Evolutionary conservation across 2,113 vertebrate species (phyloP).

Genomic region (Aphyosemion australe): DNA sequence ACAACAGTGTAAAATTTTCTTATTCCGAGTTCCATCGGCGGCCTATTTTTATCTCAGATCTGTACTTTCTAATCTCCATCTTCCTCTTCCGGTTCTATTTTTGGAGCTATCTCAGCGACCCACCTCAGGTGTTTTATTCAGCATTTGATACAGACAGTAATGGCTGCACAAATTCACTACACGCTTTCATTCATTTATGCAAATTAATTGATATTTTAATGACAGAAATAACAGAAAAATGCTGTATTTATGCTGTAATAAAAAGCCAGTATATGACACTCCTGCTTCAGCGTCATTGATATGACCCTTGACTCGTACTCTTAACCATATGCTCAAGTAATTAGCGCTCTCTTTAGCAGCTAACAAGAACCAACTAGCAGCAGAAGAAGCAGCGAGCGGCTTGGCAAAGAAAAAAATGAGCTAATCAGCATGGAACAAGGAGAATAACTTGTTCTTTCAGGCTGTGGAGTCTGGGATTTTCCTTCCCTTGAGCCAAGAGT

Average conservation of each 20-base stretch:
- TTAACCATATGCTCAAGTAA: constrained; percentile 59
- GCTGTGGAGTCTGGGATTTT: constrained; percentile 55
- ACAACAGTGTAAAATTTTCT: neutral
- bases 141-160: neutral
- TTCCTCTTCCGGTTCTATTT: constrained; percentile 9
- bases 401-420: constrained; percentile 53
- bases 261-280: neutral
- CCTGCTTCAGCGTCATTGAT: constrained; percentile 3
- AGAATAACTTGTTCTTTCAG: constrained; percentile 45
- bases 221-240: too few species aligned
- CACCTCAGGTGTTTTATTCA: neutral
- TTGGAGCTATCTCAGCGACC: neutral
- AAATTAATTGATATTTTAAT: too few species aligned
- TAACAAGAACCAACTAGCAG: constrained; percentile 53
- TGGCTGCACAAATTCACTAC: neutral
- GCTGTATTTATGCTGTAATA: too few species aligned
- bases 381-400: constrained; percentile 55
- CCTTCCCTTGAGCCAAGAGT: constrained; percentile 52
- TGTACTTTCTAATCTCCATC: neutral
- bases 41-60: constrained; percentile 30
- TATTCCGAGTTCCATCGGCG: neutral
- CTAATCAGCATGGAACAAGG: constrained; percentile 52
- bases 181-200: neutral
- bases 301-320: constrained; percentile 32
- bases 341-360: constrained; percentile 48